Evolutionary conservation across 2,113 vertebrate genomes (phyloP), one percentile per base, ranked within the genome.

Genomic region (Uropsilus gracilis): DNA sequence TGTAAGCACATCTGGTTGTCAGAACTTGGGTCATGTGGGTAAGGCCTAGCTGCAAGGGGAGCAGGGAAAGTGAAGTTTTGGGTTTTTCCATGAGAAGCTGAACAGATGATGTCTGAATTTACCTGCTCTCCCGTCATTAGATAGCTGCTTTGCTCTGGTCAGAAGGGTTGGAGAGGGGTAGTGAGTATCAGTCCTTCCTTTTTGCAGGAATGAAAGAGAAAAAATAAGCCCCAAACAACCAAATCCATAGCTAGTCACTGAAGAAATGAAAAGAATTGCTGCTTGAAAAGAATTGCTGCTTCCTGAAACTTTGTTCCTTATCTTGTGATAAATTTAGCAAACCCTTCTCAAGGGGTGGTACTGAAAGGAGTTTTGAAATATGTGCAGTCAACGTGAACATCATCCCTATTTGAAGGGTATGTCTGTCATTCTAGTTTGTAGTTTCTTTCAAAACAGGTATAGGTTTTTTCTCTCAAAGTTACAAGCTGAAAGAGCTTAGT

Each of bases 181-280:
- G n/a, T 42, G 77, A 86, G 37, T 18, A 16, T 86, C 69, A 78
- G 3, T 5, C 5, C 39, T 83, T 34, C 50, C 20, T 72, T 59
- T 92, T 85, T 87, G 72, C 22, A 89, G 75, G 84, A 82, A 71
- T 42, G 6, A 72, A 80, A n/a, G 59, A 86, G 78, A 76, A 96
- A 66, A 86, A 81, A 68, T 8, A 71, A 89, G 8, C 13, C 18
- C 50, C 46, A n/a, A 69, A 39, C 26, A 48, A 69, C 24, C 63
- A 71, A 89, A 93, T 7, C n/a, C 37, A 83, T 89, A 80, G 32
- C 8, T 14, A 63, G 44, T 17, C 14, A 86, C 75, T 55, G 39
- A 46, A 72, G 24, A 94, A 75, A 68, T 61, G 44, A 34, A 57
- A 78, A 75, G 90, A 71, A 50, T 24, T 26, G 8, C 37, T 73